phyloP scores from a whole-genome alignment of 92 coral and sea anemone species.

The Porites divaricata region DNA sequence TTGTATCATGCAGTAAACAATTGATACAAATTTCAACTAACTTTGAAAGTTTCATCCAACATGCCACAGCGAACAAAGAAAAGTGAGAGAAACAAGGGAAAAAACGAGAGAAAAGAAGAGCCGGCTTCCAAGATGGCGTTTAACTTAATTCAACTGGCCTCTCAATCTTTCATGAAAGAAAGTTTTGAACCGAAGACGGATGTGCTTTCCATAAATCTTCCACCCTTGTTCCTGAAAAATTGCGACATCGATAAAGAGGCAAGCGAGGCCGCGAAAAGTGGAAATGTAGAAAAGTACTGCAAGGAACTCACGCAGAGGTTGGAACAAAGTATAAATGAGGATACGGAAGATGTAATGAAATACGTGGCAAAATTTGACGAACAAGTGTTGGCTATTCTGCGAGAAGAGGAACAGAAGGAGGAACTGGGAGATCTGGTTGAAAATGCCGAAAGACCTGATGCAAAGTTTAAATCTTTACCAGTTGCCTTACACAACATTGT shows the following conservation, averaged over 20 bases:
- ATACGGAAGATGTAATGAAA: not conserved
- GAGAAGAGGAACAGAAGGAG: conserved; percentile 6
- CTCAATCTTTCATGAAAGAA: not conserved
- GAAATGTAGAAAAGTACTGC: conserved; percentile 22
- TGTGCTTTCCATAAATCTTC: not conserved
- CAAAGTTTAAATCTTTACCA: conserved; percentile 13
- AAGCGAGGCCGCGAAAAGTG: conserved; percentile 19
- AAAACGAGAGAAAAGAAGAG: not conserved
- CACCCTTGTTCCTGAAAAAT: not conserved
- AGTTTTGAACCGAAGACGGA: not conserved
- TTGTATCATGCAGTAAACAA: not conserved
- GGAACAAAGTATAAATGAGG: not conserved
- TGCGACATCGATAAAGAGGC: conserved; percentile 16
- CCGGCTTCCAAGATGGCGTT: not conserved
- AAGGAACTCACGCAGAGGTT: conserved; percentile 12
- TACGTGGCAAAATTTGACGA: not conserved
- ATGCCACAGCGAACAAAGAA: not conserved
- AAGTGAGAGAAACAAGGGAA: not conserved
- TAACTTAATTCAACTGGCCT: not conserved
- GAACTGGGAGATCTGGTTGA: not conserved
- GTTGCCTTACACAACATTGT: not conserved
- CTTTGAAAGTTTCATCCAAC: not conserved
- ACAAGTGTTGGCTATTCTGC: not conserved
- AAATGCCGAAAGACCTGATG: not conserved
- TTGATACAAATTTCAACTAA: not conserved